Conservation (phyloP, 2,797 vertebrate species). For the Hafferia zeledoni region DNA sequence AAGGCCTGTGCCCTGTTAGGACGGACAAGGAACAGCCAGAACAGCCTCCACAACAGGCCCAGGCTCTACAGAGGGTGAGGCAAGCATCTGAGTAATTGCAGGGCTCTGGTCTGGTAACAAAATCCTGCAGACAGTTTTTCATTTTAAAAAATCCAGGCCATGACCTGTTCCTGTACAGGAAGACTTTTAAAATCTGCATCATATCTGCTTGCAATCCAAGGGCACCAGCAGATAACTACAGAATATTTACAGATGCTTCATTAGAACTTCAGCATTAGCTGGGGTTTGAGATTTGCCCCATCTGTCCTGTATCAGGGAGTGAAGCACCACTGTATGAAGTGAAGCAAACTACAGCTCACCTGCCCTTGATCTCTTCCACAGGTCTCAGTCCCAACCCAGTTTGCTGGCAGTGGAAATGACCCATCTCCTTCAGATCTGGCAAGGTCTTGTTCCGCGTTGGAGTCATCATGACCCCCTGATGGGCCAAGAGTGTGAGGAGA, state of each 20-base stretch:
- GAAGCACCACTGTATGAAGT: neutral
- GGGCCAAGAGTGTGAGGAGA: conserved; percentile 82
- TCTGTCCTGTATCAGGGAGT: fast-evolving
- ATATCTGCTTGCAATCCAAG: neutral
- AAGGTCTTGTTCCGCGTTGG: conserved; percentile 81
- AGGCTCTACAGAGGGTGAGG: neutral
- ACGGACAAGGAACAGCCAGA: neutral
- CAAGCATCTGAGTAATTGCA: neutral
- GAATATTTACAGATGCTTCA: neutral
- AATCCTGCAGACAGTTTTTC: neutral
- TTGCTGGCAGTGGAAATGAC: conserved; percentile 77
- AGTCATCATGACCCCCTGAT: conserved; percentile 84
- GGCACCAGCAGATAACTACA: neutral
- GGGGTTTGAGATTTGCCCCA: neutral
- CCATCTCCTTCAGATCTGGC: conserved; percentile 83
- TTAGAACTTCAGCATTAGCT: neutral
- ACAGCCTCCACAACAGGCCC: neutral
- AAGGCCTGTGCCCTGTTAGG: neutral
- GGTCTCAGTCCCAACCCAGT: conserved; percentile 69
- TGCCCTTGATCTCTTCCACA: conserved; percentile 80
- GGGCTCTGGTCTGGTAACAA: neutral
- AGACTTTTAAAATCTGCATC: neutral
- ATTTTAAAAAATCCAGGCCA: neutral
- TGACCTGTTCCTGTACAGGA: neutral
- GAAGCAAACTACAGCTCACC: conserved; percentile 50